Conservation (phyloP, 1,140 invertebrate genomes). For the Eufriesea mexicana region DNA sequence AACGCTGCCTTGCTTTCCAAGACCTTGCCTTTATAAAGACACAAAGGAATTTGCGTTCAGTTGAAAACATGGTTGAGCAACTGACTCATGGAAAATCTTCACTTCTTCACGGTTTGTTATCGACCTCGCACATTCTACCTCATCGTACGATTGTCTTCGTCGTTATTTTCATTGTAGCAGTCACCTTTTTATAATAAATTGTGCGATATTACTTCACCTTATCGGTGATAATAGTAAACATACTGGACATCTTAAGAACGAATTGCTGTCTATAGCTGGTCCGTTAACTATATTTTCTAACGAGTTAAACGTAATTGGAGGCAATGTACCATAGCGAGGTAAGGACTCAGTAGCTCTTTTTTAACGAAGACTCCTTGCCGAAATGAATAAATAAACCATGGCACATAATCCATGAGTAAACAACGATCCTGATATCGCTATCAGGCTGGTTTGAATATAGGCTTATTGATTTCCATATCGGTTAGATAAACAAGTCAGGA, state of each 20-base stretch:
- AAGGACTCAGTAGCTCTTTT: background rate
- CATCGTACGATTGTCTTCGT: slow-evolving; percentile 34
- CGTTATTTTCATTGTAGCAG: slow-evolving; percentile 31
- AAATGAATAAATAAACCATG: slow-evolving; percentile 26
- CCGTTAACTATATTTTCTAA: background rate
- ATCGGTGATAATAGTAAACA: too few species aligned
- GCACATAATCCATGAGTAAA: background rate
- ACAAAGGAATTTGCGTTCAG: background rate
- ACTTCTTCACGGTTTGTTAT: slow-evolving; percentile 36
- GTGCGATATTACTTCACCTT: background rate
- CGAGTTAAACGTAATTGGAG: background rate
- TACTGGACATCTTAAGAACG: background rate
- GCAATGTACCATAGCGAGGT: too few species aligned
- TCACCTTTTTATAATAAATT: background rate
- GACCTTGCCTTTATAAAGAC: background rate
- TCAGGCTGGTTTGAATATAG: background rate
- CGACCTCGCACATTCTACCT: slow-evolving; percentile 20
- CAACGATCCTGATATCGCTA: background rate
- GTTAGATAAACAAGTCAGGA: background rate
- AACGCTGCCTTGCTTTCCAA: background rate
- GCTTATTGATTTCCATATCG: background rate
- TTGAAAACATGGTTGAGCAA: slow-evolving; percentile 5
- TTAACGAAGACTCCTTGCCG: background rate
- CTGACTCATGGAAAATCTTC: slow-evolving; percentile 62
- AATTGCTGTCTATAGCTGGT: background rate